These are phyloP conservation scores for Holotrichia oblita DNA, from an alignment of 1,140 invertebrate genomes.

Conservation along the genomic window DNA sequence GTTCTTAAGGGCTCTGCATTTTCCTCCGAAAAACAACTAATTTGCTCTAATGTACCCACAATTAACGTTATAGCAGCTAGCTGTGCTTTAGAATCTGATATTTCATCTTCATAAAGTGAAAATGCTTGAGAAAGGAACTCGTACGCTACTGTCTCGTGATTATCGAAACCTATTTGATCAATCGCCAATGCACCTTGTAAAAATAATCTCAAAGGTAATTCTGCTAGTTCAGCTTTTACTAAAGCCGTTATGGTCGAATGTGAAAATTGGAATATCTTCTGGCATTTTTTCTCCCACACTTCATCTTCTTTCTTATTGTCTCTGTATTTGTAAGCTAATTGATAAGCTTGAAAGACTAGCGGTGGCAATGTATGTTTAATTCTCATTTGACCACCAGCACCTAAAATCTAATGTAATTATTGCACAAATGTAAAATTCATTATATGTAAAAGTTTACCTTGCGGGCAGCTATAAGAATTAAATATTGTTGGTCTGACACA, in stretches of 20 bases:
- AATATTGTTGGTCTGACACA: conserved; percentile 91
- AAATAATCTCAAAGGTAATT: conserved; percentile 92
- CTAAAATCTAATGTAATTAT: conserved; percentile 68
- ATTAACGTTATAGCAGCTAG: conserved; percentile 95
- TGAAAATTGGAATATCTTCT: conserved; percentile 98
- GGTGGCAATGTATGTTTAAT: conserved; percentile 95
- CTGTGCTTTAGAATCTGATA: conserved; percentile 97
- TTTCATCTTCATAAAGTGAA: conserved; percentile 98
- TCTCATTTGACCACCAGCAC: conserved; percentile 84
- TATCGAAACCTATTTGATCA: conserved; percentile 91
- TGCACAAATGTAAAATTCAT: no score
- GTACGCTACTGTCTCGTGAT: conserved; percentile 96
- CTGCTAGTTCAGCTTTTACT: conserved; percentile 92
- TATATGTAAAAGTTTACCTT: no score
- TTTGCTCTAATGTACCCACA: conserved; percentile 94
- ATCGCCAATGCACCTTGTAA: conserved; percentile 94
- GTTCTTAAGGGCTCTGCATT: conserved; percentile 96
- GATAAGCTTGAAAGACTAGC: conserved; percentile 94
- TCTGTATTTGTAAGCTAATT: conserved; percentile 87
- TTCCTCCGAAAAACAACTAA: conserved; percentile 93
- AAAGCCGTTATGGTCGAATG: conserved; percentile 93
- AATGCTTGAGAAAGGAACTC: conserved; percentile 98
- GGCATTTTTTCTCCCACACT: conserved; percentile 98
- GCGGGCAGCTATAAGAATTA: conserved; percentile 86
- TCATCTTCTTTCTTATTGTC: conserved; percentile 85